These are phyloP conservation scores for Excalfactoria chinensis DNA, from an alignment of 2,113 vertebrate species.

Conservation along the genomic window DNA sequence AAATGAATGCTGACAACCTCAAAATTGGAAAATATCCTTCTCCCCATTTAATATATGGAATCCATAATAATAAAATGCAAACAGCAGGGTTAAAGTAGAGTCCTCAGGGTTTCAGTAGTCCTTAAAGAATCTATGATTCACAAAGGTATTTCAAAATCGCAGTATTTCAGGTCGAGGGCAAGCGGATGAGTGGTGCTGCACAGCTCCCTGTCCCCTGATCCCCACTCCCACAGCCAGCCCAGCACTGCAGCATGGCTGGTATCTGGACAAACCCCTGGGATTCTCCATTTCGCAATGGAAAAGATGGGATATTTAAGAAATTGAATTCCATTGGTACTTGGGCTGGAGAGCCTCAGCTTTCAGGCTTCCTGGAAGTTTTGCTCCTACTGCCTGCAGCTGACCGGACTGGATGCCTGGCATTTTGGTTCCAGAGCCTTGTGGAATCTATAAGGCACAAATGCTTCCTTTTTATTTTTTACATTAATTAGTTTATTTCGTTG, in stretches of 20 bases:
- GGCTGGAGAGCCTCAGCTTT: neutral
- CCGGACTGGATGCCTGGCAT: neutral
- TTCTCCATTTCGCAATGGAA: fast-evolving
- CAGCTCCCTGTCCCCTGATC: neutral
- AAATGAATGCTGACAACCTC: conserved; percentile 12
- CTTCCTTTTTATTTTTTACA: no score
- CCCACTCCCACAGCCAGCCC: fast-evolving
- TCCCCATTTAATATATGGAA: neutral
- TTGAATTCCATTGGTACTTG: neutral
- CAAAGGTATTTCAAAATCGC: neutral
- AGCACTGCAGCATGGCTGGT: no score
- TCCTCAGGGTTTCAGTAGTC: neutral
- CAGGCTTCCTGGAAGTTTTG: neutral
- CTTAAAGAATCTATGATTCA: neutral
- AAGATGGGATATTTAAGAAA: neutral
- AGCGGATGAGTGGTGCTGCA: fast-evolving
- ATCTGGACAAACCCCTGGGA: no score
- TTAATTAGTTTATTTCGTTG: no score
- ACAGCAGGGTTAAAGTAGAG: neutral
- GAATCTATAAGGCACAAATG: neutral
- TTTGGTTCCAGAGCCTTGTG: neutral
- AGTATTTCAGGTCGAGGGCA: neutral
- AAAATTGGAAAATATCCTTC: neutral
- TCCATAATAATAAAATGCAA: neutral
- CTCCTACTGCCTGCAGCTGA: fast-evolving